These are phyloP conservation scores for Dasyornis broadbenti DNA, from an alignment of 2,113 vertebrate genomes.

Conservation along the genomic window DNA sequence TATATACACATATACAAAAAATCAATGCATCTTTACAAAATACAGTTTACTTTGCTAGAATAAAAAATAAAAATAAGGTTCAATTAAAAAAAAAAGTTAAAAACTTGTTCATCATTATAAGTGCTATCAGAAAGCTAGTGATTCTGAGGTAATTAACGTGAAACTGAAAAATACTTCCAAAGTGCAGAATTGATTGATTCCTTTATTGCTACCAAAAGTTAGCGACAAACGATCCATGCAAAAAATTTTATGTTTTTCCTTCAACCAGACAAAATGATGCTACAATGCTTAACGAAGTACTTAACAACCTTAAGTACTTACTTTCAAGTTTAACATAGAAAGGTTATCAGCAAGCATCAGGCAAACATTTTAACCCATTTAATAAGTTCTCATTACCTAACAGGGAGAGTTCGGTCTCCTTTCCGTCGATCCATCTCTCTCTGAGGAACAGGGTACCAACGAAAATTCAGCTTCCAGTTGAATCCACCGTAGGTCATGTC, in stretches of 20 bases:
- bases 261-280: not conserved
- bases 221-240: not conserved
- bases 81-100: not conserved
- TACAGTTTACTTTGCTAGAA: not conserved
- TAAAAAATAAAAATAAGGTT: not conserved
- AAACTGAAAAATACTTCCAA: not conserved
- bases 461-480: constrained; percentile 98
- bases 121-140: not conserved
- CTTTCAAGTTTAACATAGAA: not conserved
- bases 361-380: not conserved
- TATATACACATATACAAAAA: not conserved
- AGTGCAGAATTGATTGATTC: not conserved
- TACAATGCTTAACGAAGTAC: not conserved
- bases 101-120: not conserved
- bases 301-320: not conserved
- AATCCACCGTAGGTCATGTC: constrained; percentile 99
- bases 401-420: constrained; percentile 94
- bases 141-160: not conserved
- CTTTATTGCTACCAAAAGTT: not conserved
- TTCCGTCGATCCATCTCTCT: constrained; percentile 98
- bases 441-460: constrained; percentile 98
- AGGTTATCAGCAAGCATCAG: not conserved
- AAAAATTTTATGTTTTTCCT: not conserved
- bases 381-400: constrained; percentile 73
- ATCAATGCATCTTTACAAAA: not conserved